These are phyloP conservation scores for Plebejus argus DNA, from an alignment of 2,888 invertebrate species.

Conservation along the genomic window DNA sequence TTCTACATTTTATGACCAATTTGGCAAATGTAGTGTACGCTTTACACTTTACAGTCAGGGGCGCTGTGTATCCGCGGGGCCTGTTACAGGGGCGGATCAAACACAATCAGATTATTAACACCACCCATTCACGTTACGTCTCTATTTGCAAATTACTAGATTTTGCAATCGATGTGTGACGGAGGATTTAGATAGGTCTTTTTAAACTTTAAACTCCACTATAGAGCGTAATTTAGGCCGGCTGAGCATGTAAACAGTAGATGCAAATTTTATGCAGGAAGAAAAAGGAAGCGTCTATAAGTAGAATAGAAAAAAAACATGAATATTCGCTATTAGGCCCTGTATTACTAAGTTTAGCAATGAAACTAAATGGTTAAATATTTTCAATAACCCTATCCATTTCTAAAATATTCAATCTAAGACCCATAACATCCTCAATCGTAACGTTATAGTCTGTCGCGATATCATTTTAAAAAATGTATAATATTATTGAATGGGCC, in stretches of 20 bases:
- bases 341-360: too few relatives aligned
- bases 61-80: slow-evolving; percentile 2
- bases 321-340: too few relatives aligned
- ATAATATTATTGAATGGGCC: not conserved
- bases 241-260: too few relatives aligned
- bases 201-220: too few relatives aligned
- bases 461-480: not conserved
- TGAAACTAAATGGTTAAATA: not conserved
- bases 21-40: not conserved
- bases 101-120: not conserved
- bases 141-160: not conserved
- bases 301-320: too few relatives aligned
- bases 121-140: not conserved
- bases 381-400: not conserved
- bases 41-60: not conserved
- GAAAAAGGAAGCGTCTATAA: too few relatives aligned
- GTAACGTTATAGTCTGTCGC: not conserved
- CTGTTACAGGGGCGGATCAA: not conserved
- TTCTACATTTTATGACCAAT: not conserved
- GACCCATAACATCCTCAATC: not conserved
- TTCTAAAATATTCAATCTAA: not conserved
- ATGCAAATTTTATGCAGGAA: too few relatives aligned
- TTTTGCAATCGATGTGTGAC: not conserved
- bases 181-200: too few relatives aligned
- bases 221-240: too few relatives aligned